Evolutionary conservation across 2,113 vertebrate genomes (phyloP), one percentile per base, ranked within the genome.

Genomic region (Climacteris rufus): DNA sequence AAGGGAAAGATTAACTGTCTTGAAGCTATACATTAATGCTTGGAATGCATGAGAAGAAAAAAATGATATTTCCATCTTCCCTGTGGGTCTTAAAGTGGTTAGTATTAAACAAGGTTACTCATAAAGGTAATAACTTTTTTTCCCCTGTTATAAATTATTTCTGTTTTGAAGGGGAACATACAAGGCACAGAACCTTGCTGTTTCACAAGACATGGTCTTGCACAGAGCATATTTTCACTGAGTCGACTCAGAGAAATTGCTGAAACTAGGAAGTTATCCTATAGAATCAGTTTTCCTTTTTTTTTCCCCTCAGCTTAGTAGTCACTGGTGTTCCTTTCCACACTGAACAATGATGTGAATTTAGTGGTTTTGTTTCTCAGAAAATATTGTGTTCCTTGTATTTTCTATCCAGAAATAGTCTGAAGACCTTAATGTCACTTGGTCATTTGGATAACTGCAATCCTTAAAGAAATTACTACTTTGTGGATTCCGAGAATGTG

Each of bases 1-100:
- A 83, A 93, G 5, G 72, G 47, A 77, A 93, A 92, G 89, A 95
- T 94, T 94, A 92, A 81, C 60, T 87, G 69, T 84, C 14, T 44
- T 78, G 52, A 92, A 92, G 56, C 25, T 78, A 44, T 75, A 75
- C 64, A 82, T 92, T 93, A 92, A 61, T 77, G 69, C 37, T 87
- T 75, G 22, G 20, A n/a, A 84, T 79, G 60, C 53, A 82, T 49
- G 69, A 70, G 53, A 56, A 95, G 54, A 82, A 83, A 90, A 87
- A 89, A 59, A 90, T 81, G 44, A n/a, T n/a, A n/a, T 49, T 81
- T 94, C 24, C 18, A 13, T 71, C 47, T 60, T 92, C 22, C 60
- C 30, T 49, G 31, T 93, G 78, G 39, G 10, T 94, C 52, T 71
- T 74, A 59, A 94, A 89, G 28, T 59, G 15, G 18, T 70, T 93